These are phyloP conservation scores for Periophthalmus modestus DNA, from an alignment of 2,113 vertebrate genomes.

Conservation along the genomic window DNA sequence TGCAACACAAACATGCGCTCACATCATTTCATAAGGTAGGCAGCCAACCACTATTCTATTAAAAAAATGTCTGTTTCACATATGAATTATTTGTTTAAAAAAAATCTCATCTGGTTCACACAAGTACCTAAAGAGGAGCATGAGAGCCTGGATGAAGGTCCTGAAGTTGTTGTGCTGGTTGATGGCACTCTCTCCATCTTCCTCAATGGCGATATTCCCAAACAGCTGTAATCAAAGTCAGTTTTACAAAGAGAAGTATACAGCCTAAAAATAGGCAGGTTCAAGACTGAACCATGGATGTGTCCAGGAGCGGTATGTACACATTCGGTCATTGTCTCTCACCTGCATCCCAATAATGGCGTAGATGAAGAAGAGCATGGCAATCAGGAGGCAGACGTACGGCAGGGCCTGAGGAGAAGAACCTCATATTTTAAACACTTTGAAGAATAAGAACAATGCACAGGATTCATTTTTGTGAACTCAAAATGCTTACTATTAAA, in stretches of 20 bases:
- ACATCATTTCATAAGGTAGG: too few species aligned
- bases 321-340: conserved; percentile 18
- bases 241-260: background rate
- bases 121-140: conserved; percentile 95
- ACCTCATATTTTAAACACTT: conserved; percentile 18
- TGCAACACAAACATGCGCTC: conserved; percentile 49
- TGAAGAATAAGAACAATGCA: background rate
- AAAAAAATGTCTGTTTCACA: background rate
- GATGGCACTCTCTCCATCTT: conserved; percentile 86
- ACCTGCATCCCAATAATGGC: conserved; percentile 86
- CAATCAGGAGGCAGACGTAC: conserved; percentile 83
- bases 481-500: background rate
- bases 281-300: too few species aligned
- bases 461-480: background rate
- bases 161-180: conserved; percentile 98
- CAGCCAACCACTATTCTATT: too few species aligned
- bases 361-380: conserved; percentile 86
- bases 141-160: conserved; percentile 94
- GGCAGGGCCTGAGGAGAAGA: conserved; percentile 76
- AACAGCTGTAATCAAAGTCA: conserved; percentile 83
- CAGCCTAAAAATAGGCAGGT: background rate
- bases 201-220: conserved; percentile 92
- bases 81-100: background rate
- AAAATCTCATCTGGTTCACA: background rate
- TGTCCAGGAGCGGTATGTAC: too few species aligned